A percentile compares a stretch with the other conserved stretches of the same genome.
Evolutionary conservation across 1,140 invertebrate species (phyloP).

Genomic region (Rhopalosiphum padi): DNA sequence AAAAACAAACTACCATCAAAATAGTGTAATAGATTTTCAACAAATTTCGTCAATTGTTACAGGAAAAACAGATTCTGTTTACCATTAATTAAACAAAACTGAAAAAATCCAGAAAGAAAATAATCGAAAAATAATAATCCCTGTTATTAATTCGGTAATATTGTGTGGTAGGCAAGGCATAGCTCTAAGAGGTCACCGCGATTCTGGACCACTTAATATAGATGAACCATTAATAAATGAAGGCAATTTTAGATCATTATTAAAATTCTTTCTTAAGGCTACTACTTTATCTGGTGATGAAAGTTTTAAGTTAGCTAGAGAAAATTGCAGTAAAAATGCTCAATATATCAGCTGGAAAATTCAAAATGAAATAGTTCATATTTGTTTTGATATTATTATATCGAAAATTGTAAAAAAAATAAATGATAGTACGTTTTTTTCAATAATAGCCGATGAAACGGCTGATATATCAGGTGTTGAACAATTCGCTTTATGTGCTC

Average conservation of each 20-base stretch:
- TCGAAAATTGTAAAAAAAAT: slow-evolving; percentile 58
- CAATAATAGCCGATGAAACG: slow-evolving; percentile 59
- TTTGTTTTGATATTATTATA: slow-evolving; percentile 58
- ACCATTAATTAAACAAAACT: background rate
- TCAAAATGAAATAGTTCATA: slow-evolving; percentile 36
- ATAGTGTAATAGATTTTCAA: slow-evolving; percentile 32
- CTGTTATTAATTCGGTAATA: slow-evolving; percentile 58
- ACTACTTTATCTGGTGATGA: slow-evolving; percentile 11
- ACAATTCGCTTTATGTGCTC: slow-evolving; percentile 59
- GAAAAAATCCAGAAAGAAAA: slow-evolving; percentile 43
- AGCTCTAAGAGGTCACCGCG: slow-evolving; percentile 55
- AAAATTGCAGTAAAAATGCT: background rate
- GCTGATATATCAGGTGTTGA: slow-evolving; percentile 58
- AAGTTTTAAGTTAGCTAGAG: slow-evolving; percentile 57
- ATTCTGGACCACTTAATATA: slow-evolving; percentile 23
- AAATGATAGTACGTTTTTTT: slow-evolving; percentile 55
- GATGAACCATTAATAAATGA: too few species aligned
- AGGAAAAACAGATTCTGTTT: background rate
- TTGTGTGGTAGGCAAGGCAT: slow-evolving; percentile 59
- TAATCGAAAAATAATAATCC: slow-evolving; percentile 29
- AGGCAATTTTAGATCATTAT: too few species aligned
- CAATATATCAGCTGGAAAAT: too few species aligned
- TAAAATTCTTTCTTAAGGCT: too few species aligned
- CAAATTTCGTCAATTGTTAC: background rate
- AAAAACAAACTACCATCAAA: slow-evolving; percentile 37